Percentiles rank a stretch among this genome's conserved stretches.
These are phyloP conservation scores for Scomber japonicus DNA, from an alignment of 2,113 vertebrate species.

Conservation along the genomic window DNA sequence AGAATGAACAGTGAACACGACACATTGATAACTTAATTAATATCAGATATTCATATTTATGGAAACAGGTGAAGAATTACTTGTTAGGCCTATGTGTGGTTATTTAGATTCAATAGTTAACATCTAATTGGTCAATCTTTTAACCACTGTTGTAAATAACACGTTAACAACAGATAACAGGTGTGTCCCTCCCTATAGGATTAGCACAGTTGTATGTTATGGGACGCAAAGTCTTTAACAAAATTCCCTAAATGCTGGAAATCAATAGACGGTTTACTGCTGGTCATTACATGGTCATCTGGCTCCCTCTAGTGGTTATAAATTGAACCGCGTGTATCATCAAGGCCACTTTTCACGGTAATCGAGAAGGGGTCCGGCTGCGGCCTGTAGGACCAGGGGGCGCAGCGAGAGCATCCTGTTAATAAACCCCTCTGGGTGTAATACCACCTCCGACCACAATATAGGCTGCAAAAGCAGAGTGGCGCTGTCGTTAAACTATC, in stretches of 20 bases:
- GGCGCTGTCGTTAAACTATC: too few relatives aligned
- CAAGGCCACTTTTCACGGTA: too few relatives aligned
- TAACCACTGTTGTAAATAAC: not conserved
- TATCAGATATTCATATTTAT: not conserved
- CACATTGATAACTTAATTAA: too few relatives aligned
- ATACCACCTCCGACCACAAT: too few relatives aligned
- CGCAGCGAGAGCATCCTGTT: too few relatives aligned
- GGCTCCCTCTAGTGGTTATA: conserved; percentile 36
- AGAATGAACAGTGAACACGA: accelerated
- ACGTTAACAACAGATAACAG: too few relatives aligned
- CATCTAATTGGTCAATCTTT: not conserved
- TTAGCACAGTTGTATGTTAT: not conserved
- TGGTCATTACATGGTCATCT: not conserved
- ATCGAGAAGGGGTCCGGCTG: too few relatives aligned
- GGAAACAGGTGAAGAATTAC: not conserved
- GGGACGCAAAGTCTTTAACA: not conserved
- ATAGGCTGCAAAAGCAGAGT: too few relatives aligned
- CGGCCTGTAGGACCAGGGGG: too few relatives aligned
- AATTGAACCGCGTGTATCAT: not conserved
- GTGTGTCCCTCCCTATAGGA: accelerated
- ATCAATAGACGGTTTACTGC: conserved; percentile 11
- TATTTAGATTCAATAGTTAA: not conserved
- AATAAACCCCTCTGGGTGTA: too few relatives aligned
- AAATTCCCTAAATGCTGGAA: conserved; percentile 21
- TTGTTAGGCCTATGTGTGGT: not conserved